Evolutionary conservation across 1,140 invertebrate genomes (phyloP).

Genomic region (Brachionus paranguensis): DNA sequence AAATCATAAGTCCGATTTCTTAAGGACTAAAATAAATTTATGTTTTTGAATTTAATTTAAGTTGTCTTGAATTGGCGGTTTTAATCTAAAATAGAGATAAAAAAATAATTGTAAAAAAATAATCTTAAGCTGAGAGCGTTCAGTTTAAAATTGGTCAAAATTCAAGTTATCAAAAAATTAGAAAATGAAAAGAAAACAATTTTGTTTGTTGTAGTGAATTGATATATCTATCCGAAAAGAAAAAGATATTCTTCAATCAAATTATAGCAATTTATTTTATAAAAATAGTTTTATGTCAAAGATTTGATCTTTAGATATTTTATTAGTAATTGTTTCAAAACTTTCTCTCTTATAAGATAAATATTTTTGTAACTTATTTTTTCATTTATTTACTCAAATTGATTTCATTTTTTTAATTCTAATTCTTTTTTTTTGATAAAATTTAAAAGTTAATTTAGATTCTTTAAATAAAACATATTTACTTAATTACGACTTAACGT

Average conservation of each 20-base stretch:
- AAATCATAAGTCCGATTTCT: background rate
- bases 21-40: background rate
- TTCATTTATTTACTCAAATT: background rate
- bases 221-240: background rate
- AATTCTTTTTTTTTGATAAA: background rate
- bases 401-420: background rate
- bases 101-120: background rate
- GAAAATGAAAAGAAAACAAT: background rate
- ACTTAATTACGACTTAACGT: background rate
- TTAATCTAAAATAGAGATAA: background rate
- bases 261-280: background rate
- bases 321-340: background rate
- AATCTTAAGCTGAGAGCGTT: background rate
- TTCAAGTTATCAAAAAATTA: background rate
- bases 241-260: background rate
- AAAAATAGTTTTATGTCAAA: background rate
- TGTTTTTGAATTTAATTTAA: background rate
- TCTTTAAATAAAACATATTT: background rate
- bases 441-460: background rate
- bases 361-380: background rate
- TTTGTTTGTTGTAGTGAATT: background rate
- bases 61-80: background rate
- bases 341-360: background rate
- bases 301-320: background rate
- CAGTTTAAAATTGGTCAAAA: background rate